These are phyloP conservation scores for Trachurus trachurus DNA, from an alignment of 2,797 vertebrate species.

Conservation along the genomic window DNA sequence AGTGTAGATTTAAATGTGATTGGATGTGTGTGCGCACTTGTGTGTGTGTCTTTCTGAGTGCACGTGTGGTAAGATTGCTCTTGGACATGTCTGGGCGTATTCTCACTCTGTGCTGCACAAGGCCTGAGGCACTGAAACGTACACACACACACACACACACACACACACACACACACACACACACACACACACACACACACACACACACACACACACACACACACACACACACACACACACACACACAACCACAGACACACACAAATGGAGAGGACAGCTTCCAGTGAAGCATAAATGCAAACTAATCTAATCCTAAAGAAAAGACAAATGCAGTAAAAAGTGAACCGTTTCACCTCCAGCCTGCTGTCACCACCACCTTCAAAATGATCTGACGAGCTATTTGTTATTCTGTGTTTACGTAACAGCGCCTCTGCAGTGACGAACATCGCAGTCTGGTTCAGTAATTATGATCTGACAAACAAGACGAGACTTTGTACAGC, in stretches of 20 bases:
- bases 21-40: conserved; percentile 24
- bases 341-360: neutral
- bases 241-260: neutral
- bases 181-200: conserved; percentile 11
- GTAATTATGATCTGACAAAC: conserved; percentile 23
- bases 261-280: neutral
- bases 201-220: neutral
- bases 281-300: conserved; percentile 7
- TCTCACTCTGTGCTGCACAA: conserved; percentile 39
- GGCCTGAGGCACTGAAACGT: conserved; percentile 18
- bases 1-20: conserved; percentile 8
- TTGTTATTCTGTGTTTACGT: conserved; percentile 29
- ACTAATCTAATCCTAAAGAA: conserved; percentile 1
- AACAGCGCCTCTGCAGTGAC: conserved; percentile 21
- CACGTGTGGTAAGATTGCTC: conserved; percentile 29
- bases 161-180: neutral
- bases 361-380: neutral
- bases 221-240: conserved; percentile 18
- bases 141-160: conserved; percentile 9
- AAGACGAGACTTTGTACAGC: conserved; percentile 21
- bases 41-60: conserved; percentile 9
- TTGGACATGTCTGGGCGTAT: conserved; percentile 75
- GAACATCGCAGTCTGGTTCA: neutral
- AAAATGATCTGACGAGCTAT: neutral
- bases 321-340: neutral